Percentiles rank a stretch among this genome's conserved stretches.
Evolutionary conservation across 2,797 vertebrate genomes (phyloP).

Genomic region (Monodelphis domestica): DNA sequence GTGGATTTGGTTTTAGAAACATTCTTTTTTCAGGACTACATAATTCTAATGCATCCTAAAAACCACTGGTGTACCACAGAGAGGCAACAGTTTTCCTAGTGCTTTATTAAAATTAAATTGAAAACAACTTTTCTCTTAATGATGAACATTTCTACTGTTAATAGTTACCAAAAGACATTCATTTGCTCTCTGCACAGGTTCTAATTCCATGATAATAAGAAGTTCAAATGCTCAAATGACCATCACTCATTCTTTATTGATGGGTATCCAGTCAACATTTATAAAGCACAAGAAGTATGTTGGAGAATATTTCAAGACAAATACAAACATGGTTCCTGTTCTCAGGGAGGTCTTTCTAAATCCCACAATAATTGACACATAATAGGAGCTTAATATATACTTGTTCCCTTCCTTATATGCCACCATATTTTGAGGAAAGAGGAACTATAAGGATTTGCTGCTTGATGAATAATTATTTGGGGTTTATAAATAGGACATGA

Average conservation of each 20-base stretch:
- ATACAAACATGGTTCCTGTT: background rate
- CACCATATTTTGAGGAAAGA: background rate
- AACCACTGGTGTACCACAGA: constrained; percentile 35
- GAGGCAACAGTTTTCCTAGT: background rate
- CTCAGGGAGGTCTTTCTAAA: too few relatives aligned
- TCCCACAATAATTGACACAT: too few relatives aligned
- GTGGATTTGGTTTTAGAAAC: constrained; percentile 31
- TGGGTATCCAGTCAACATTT: background rate
- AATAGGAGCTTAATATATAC: background rate
- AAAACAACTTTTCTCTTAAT: constrained; percentile 29
- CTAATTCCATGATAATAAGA: background rate
- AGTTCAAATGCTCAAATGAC: background rate
- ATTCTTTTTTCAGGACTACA: background rate
- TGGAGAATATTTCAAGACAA: background rate
- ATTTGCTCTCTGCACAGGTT: constrained; percentile 13
- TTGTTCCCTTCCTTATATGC: background rate
- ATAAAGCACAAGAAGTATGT: background rate
- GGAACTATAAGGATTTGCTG: background rate
- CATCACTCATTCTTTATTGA: background rate
- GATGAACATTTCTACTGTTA: constrained; percentile 17
- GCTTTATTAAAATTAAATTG: constrained; percentile 26
- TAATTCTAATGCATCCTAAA: constrained; percentile 28
- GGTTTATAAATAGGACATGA: background rate
- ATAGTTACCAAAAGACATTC: constrained; percentile 21
- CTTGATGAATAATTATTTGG: background rate